Evolutionary conservation across 2,888 invertebrate genomes (phyloP), one percentile per base, ranked within the genome.

Genomic region (Pollenia labialis): DNA sequence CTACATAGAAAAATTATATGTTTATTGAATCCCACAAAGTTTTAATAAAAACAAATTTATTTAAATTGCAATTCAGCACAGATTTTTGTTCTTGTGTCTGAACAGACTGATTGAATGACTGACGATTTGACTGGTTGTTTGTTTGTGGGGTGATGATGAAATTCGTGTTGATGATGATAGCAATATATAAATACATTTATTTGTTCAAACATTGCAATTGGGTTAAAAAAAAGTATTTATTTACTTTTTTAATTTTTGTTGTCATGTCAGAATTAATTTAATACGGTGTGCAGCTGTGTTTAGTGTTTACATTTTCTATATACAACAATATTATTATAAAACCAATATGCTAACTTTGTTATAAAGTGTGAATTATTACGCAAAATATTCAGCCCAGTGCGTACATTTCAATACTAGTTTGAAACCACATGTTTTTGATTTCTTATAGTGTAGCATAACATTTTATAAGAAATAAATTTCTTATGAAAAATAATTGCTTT

Each of bases 61-160:
- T 62, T 42, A 62, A 62, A 40, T 62, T 40, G 23, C 56, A 79
- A 79, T 42, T 79, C 68, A 68, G 50, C 68, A 40, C 56, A 68
- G 58, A 12, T 60, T 14, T 50, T 18, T 54, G 3, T 8, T 52
- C 23, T 58, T 40, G 12, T 58, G 18, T 23, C n/a, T 3, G 18
- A 4, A 8, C 42, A n/a, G 40, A 60, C 40, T 60, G 60, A 60
- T 60, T 32, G 68, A n/a, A 6, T 32, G 18, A 18, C 52, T 32
- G 68, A 68, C 32, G n/a, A 18, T 10, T n/a, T 44, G 16, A 44
- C 42, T 10, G 68, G 58, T 50, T 58, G 69, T 1, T 50, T 48
- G 23, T 40, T 40, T 69, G 40, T 56, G 64, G 40, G 64, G 64
- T 42, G 40, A 12, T 66, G 32, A 54, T 46, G 32, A 64, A 56